Base-by-base conservation (phyloP, 1,140 invertebrate species). In the Papilio helenus region DNA sequence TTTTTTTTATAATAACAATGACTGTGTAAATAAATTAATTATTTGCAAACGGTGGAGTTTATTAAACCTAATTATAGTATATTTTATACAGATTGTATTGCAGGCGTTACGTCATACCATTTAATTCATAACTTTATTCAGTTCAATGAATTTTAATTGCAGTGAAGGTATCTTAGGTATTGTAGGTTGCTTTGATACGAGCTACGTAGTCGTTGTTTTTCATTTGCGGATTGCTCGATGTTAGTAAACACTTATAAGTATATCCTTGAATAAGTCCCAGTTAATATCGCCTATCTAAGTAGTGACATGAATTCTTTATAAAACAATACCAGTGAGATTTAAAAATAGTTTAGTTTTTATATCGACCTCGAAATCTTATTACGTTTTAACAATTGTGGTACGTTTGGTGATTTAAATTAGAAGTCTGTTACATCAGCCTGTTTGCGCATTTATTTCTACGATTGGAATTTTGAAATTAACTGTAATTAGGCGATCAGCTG, bases 1-100 rank as follows among this genome's bases (percentile, higher is more conserved):
- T 74, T 74, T 74, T 46, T 46, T 74, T 46, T 74, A 39, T 72
- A 68, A 29, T 34, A 68, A 68, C 61, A 68, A 68, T 68, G 61
- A 68, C 9, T 8, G 34, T 68, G 26, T 68, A 68, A 68, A 68
- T 68, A 29, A 29, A 18, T 1, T 29, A 68, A 14, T 18, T 61
- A 61, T 61, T 61, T 26, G 20, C 58, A 26, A 26, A 8, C 26
- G 7, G n/a, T 2, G n/a, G n/a, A 55, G n/a, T 55, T 55, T 55
- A 55, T n/a, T 55, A 55, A 20, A 55, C 51, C 9, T 55, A 55
- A 55, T 49, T 55, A 55, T 20, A 55, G 0, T 18, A 7, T 49
- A 16, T 2, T 49, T 49, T 2, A 3, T 16, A 49, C 46, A 49
- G 34, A 39, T 39, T 39, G 34, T 39, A 8, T 39, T 8, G 34